Conservation (phyloP, 2,797 vertebrate genomes). For the Brachymystax lenok region DNA sequence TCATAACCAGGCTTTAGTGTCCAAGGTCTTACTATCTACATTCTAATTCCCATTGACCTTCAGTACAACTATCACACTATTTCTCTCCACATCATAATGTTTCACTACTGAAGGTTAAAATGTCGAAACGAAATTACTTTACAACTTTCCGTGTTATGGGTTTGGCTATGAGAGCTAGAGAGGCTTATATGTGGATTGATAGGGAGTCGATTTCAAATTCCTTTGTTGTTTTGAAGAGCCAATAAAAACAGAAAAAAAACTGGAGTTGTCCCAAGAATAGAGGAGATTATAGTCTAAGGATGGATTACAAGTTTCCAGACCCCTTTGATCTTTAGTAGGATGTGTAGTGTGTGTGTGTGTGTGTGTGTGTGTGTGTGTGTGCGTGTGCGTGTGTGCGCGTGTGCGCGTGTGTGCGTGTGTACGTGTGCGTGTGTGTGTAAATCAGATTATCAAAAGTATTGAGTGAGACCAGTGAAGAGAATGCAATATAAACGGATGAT, state of each 20-base stretch:
- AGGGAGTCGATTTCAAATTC: slow-evolving; percentile 21
- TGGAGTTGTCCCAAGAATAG: slow-evolving; percentile 13
- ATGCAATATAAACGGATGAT: slow-evolving; percentile 39
- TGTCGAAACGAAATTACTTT: slow-evolving; percentile 22
- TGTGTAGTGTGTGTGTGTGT: too few species aligned
- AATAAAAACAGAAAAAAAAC: slow-evolving; percentile 26
- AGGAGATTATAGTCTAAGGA: slow-evolving; percentile 28
- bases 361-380: too few species aligned
- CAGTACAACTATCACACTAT: slow-evolving; percentile 45
- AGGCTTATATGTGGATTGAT: slow-evolving; percentile 33
- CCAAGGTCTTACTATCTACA: slow-evolving; percentile 49
- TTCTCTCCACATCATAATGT: slow-evolving; percentile 40
- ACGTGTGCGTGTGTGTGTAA: background rate
- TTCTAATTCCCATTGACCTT: slow-evolving; percentile 48
- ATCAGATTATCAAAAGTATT: background rate
- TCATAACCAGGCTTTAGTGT: slow-evolving; percentile 43
- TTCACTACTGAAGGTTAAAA: slow-evolving; percentile 56
- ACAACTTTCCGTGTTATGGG: slow-evolving; percentile 14
- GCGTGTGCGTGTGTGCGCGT: too few species aligned
- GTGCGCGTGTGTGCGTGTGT: too few species aligned
- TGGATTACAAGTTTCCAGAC: slow-evolving; percentile 60
- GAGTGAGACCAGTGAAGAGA: slow-evolving; percentile 14
- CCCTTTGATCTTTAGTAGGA: slow-evolving; percentile 47
- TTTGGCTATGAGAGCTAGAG: slow-evolving; percentile 12
- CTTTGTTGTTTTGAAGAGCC: slow-evolving; percentile 25